Evolutionary conservation across 2,888 invertebrate species (phyloP), one percentile per base, ranked within the genome.

Genomic region (Nomada hirtipes): DNA sequence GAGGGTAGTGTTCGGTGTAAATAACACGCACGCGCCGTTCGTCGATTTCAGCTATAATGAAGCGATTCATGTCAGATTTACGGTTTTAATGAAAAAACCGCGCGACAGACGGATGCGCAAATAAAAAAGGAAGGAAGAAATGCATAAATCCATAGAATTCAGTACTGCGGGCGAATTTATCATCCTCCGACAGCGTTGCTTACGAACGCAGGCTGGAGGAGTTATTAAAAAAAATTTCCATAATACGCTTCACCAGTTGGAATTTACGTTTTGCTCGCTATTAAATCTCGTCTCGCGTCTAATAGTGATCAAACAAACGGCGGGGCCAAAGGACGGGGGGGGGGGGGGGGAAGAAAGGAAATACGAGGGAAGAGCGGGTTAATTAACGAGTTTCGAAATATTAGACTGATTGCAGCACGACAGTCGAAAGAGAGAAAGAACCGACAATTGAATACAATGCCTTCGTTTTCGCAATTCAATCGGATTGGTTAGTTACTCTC

Each of bases 371-470:
- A 9, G 23, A 61, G 60, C 44, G 68, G 23, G 70, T 80, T 80
- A 80, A 83, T 80, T 80, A 80, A 83, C 80, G 81, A 72, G 81
- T 77, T 71, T 70, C 81, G 68, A 77, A 71, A 75, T 75, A 81
- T 83, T 77, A 74, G 74, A 63, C 67, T 80, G 76, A 83, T 82
- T 76, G 80, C 76, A 57, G 72, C 11, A 23, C 36, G 13, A 4
- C 42, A 18, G 64, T 18, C 52, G 18, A n/a, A 55, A 53, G 13
- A 64, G 55, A 42, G 36, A 29, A 29, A 20, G 52, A 61, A 23
- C 57, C 20, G 76, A 67, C 61, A 77, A 81, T 77, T 36, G 77
- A 83, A 72, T 71, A 63, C 63, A 70, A 65, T 60, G 61, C 55
- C 57, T 76, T 59, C 63, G 70, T 74, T 76, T 71, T 74, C 63